These are phyloP conservation scores for Agrilus planipennis DNA, from an alignment of 1,140 invertebrate genomes.

Conservation along the genomic window DNA sequence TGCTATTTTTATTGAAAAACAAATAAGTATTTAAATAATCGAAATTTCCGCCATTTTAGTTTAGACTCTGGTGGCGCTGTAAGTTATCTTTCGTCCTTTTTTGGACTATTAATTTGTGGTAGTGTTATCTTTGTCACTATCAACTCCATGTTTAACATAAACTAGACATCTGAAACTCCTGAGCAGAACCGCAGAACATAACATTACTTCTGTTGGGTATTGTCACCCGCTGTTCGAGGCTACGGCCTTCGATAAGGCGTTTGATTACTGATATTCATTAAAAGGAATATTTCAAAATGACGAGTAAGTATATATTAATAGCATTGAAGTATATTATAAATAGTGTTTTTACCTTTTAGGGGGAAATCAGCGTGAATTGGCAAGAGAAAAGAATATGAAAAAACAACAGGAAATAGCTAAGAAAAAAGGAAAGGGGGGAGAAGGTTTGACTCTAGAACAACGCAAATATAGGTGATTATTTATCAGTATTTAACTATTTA, in stretches of 20 bases:
- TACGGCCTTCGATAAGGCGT: conserved; percentile 10
- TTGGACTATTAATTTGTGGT: too few species aligned
- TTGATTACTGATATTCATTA: conserved; percentile 1
- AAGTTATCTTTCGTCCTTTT: too few species aligned
- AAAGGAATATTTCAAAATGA: conserved; percentile 20
- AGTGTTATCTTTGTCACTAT: too few species aligned
- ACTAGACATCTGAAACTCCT: too few species aligned
- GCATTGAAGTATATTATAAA: conserved; percentile 6
- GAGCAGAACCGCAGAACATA: too few species aligned
- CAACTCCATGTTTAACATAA: too few species aligned
- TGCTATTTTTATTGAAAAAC: too few species aligned
- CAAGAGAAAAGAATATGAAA: conserved; percentile 68
- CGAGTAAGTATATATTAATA: conserved; percentile 25
- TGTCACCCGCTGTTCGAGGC: conserved; percentile 10
- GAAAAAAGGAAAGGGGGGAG: conserved; percentile 51
- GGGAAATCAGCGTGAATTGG: conserved; percentile 79
- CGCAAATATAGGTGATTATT: conserved; percentile 57
- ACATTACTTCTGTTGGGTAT: too few species aligned
- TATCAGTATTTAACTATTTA: conserved; percentile 8
- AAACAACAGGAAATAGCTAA: conserved; percentile 58
- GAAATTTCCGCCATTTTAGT: too few species aligned
- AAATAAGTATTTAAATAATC: too few species aligned
- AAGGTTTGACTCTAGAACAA: conserved; percentile 62
- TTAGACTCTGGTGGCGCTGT: too few species aligned
- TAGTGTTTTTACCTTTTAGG: conserved; percentile 32